A percentile compares a stretch with the other conserved stretches of the same genome.
Conservation (phyloP, 2,113 vertebrate species). For the Myrmophylax atrothorax region DNA sequence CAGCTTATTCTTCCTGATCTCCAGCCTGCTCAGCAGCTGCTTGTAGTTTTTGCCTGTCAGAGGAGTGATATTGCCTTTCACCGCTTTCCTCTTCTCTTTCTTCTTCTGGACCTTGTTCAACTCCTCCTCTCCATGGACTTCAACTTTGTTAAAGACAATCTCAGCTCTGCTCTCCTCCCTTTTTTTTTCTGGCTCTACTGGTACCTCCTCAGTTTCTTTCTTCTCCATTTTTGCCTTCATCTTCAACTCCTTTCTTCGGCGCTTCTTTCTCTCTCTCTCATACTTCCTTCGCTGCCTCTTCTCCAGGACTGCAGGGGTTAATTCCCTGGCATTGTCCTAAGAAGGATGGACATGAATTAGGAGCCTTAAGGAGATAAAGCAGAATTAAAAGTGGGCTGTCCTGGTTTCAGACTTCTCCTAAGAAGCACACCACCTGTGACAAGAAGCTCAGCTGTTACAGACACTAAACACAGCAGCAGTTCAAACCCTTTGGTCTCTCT, state of each 20-base stretch:
- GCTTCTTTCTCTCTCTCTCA: constrained; percentile 90
- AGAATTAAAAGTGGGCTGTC: neutral
- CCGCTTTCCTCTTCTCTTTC: constrained; percentile 77
- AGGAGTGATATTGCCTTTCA: constrained; percentile 88
- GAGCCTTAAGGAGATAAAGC: neutral
- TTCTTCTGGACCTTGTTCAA: constrained; percentile 76
- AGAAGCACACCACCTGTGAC: fast-evolving
- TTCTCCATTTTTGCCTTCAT: constrained; percentile 81
- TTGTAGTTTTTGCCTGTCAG: constrained; percentile 92
- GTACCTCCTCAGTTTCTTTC: neutral
- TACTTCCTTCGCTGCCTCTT: constrained; percentile 86
- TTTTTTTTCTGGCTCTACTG: neutral
- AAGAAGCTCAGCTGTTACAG: neutral
- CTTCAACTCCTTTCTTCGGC: constrained; percentile 85
- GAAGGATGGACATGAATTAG: neutral
- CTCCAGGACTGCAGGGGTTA: constrained; percentile 77
- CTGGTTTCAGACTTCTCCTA: neutral
- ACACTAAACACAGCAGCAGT: neutral
- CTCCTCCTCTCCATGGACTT: constrained; percentile 76
- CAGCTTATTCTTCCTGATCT: constrained; percentile 81
- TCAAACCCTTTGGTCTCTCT: neutral
- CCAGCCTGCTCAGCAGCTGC: constrained; percentile 88
- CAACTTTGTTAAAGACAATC: constrained; percentile 87
- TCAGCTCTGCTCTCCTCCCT: constrained; percentile 34
- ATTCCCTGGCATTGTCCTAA: constrained; percentile 76